Percentiles rank a stretch among this genome's conserved stretches.
Conservation (phyloP, 2,888 invertebrate genomes). For the Ceratothoa steindachneri region DNA sequence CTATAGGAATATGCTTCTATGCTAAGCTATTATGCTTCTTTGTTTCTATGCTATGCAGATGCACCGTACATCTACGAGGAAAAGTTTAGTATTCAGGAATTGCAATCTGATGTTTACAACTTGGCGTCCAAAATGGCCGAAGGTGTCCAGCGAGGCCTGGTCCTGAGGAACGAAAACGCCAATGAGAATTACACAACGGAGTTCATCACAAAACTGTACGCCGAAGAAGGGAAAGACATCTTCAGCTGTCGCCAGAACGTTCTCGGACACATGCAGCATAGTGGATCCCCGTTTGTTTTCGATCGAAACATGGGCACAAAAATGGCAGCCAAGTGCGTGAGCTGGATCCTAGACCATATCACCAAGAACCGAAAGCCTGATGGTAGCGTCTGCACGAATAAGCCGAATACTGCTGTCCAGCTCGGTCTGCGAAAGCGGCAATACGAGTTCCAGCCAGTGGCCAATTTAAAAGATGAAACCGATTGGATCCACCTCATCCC, state of each 20-base stretch:
- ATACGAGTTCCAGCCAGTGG: constrained; percentile 73
- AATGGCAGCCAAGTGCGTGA: constrained; percentile 91
- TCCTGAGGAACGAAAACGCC: constrained; percentile 88
- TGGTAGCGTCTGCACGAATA: constrained; percentile 62
- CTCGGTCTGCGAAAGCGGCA: constrained; percentile 77
- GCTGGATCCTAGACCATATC: constrained; percentile 75
- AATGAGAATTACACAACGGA: constrained; percentile 95
- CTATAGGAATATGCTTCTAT: too few relatives aligned
- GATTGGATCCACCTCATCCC: constrained; percentile 87
- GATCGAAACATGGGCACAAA: constrained; percentile 99
- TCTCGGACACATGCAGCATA: constrained; percentile 96
- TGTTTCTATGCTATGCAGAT: constrained; percentile 97
- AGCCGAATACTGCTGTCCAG: constrained; percentile 70
- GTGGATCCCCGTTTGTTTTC: constrained; percentile 94
- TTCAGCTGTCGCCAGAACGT: constrained; percentile 96
- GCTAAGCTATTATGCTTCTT: too few relatives aligned
- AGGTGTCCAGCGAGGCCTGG: constrained; percentile 87
- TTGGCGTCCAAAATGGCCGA: constrained; percentile 92
- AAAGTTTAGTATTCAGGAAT: constrained; percentile 81
- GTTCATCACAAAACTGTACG: constrained; percentile 89
- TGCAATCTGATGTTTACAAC: constrained; percentile 87
- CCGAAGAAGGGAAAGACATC: constrained; percentile 92
- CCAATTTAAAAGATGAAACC: constrained; percentile 71
- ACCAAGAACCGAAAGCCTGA: constrained; percentile 58
- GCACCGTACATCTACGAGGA: constrained; percentile 98